Evolutionary conservation across 2,888 invertebrate species (phyloP).

Genomic region (Theodoxus fluviatilis): DNA sequence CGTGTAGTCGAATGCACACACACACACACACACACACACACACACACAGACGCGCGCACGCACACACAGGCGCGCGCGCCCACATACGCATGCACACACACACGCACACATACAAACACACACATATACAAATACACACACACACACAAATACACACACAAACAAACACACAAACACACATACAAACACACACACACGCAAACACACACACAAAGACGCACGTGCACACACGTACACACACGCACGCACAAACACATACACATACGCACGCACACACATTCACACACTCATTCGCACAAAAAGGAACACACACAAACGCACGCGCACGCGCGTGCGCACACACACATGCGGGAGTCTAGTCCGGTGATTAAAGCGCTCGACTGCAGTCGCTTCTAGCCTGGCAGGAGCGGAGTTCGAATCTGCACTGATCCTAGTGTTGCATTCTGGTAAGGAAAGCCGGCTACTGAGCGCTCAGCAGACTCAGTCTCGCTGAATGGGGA

Average conservation of each 20-base stretch:
- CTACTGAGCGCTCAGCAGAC: no score
- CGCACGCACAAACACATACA: slow-evolving; percentile 20
- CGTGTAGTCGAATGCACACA: background rate
- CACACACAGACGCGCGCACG: slow-evolving; percentile 2
- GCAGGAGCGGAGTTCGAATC: no score
- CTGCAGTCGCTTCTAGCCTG: no score
- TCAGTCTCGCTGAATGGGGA: no score
- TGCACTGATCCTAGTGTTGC: no score
- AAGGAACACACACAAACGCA: background rate
- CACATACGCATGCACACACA: slow-evolving; percentile 23
- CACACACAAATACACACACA: slow-evolving; percentile 11
- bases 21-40: slow-evolving; percentile 25
- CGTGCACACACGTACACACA: slow-evolving; percentile 1
- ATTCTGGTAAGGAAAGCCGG: no score
- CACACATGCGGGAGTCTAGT: slow-evolving; percentile 20
- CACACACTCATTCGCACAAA: background rate
- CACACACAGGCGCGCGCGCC: slow-evolving; percentile 24
- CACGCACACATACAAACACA: slow-evolving; percentile 21
- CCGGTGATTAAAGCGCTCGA: no score
- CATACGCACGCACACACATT: slow-evolving; percentile 28
- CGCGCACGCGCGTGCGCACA: slow-evolving; percentile 13
- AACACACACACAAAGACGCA: background rate
- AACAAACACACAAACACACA: background rate
- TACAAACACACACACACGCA: background rate
- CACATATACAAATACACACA: slow-evolving; percentile 15